Conservation (phyloP, 2,113 vertebrate genomes). For the Brachyistius frenatus region DNA sequence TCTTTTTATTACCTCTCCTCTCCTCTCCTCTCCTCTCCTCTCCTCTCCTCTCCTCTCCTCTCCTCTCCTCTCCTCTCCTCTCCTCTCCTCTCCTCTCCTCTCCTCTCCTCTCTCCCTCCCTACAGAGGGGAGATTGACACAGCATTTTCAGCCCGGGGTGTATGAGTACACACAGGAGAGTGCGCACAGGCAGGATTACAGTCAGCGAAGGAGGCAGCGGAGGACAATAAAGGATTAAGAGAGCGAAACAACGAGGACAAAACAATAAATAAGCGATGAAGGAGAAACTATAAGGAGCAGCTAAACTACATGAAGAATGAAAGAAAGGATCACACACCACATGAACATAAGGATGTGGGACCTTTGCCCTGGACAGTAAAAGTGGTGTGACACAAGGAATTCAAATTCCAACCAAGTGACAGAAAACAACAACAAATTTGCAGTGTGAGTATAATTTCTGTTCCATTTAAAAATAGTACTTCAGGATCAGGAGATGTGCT, state of each 20-base stretch:
- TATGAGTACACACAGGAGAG: slow-evolving; percentile 48
- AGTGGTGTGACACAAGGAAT: not conserved
- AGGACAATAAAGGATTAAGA: slow-evolving; percentile 72
- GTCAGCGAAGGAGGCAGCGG: slow-evolving; percentile 59
- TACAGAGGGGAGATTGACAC: slow-evolving; percentile 70
- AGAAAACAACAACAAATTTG: slow-evolving; percentile 4
- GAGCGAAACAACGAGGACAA: slow-evolving; percentile 45
- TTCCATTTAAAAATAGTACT: not conserved
- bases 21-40: not conserved
- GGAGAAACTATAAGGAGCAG: slow-evolving; percentile 32
- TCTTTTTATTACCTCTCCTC: slow-evolving; percentile 10
- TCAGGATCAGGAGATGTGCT: not conserved
- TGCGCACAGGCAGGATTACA: slow-evolving; percentile 69
- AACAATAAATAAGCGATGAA: slow-evolving; percentile 40
- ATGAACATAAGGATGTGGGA: slow-evolving; percentile 32
- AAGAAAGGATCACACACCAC: not conserved
- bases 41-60: slow-evolving; percentile 7
- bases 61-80: not conserved
- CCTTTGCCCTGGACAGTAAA: slow-evolving; percentile 24
- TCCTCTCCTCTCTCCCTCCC: not conserved
- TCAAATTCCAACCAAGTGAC: not conserved
- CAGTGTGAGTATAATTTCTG: slow-evolving; percentile 47
- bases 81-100: not conserved
- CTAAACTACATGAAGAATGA: slow-evolving; percentile 19
- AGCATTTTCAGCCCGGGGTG: slow-evolving; percentile 60